Base-by-base conservation (phyloP, 2,888 invertebrate species). In the Allygus modestus region DNA sequence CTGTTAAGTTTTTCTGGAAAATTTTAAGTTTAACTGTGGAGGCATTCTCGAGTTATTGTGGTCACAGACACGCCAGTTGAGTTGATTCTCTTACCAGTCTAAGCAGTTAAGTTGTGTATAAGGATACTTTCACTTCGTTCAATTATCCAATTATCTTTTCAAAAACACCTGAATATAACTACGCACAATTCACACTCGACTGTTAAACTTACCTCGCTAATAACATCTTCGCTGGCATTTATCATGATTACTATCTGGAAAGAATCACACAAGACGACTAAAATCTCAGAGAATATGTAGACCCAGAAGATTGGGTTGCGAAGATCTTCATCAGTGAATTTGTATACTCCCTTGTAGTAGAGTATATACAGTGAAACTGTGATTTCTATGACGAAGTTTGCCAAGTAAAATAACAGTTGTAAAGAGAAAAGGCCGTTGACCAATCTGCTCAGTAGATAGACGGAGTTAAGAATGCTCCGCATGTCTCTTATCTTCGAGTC, bases 211-310 rank as follows among this genome's bases (percentile, higher is more conserved):
- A 79, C 79, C 79, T 79, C 79, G n/a, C 28, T 31, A 51, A 31
- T 54, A n/a, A 79, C 79, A 37, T 58, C 37, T 58, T 79, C 79
- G 33, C 79, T 58, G n/a, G 58, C 31, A 20, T 58, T 58, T 1
- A 79, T 79, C 58, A 79, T 31, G n/a, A 37, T 58, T 9, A 79
- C 79, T n/a, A 79, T 79, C 58, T 79, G 79, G 79, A 79, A 79
- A 58, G 79, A 79, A 23, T 79, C 79, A 12, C 58, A 79, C 17
- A 79, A 15, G 11, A 79, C n/a, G n/a, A 79, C 79, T 12, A 79
- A 33, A 20, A 79, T 37, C 23, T 58, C 28, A 20, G 33, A 79
- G 5, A 58, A 31, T 31, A 79, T 79, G 58, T 79, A n/a, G 0
- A 37, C n/a, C 79, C 79, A 79, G n/a, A 79, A 79, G 5, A 33